Evolutionary conservation across 2,113 vertebrate genomes (phyloP).

Genomic region (Crotalus helleri): DNA sequence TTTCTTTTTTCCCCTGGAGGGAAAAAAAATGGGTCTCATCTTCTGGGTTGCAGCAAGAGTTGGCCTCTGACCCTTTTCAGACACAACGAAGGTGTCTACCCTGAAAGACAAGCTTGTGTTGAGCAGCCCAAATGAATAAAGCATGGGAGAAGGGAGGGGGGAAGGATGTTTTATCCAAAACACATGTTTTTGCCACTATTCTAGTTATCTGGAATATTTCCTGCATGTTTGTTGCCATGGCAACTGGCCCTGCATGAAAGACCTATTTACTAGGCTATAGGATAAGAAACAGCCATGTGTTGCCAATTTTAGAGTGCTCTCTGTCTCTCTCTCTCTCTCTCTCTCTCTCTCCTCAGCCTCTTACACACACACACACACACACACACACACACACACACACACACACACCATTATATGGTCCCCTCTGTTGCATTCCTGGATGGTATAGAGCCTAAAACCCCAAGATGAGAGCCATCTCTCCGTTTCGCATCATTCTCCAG

Average conservation of each 20-base stretch:
- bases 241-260: constrained; percentile 68
- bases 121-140: constrained; percentile 3
- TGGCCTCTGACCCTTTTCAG: constrained; percentile 8
- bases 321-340: constrained; percentile 27
- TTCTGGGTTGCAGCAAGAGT: not conserved
- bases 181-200: constrained; percentile 72
- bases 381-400: not conserved
- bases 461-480: constrained; percentile 44
- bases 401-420: not conserved
- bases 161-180: constrained; percentile 69
- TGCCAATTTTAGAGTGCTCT: constrained; percentile 67
- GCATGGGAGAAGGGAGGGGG: not conserved
- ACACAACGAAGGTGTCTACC: constrained; percentile 32
- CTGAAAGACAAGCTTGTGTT: not conserved
- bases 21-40: not conserved
- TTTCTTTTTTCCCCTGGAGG: not conserved
- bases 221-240: constrained; percentile 73
- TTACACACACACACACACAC: not conserved
- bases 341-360: constrained; percentile 11
- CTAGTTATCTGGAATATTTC: constrained; percentile 78
- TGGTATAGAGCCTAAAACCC: constrained; percentile 6
- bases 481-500: constrained; percentile 35
- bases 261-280: constrained; percentile 66
- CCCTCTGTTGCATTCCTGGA: constrained; percentile 8
- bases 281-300: constrained; percentile 69